Base-by-base conservation (phyloP, 2,888 invertebrate species). In the Drosophila ezoana region DNA sequence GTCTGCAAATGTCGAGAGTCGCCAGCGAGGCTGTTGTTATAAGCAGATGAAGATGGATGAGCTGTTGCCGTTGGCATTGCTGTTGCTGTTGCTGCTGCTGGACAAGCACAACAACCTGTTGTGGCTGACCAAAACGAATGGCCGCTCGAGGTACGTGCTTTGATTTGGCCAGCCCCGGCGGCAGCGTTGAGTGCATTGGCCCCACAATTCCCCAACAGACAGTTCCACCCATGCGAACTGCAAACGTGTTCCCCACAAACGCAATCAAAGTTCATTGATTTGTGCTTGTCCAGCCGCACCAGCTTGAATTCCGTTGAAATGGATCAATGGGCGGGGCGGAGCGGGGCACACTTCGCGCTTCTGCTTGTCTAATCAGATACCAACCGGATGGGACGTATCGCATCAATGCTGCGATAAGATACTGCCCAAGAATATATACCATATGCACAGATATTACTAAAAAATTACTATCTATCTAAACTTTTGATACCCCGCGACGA, bases 1-100 rank as follows among this genome's bases (percentile, higher is more conserved):
- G 78, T 64, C 74, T 83, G 72, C 81, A 89, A 85, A 84, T 85
- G 87, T 72, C 71, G 53, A 79, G 69, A 79, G 44, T 74, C 62
- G 71, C 61, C 64, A 68, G 53, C 40, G 72, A 56, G 64, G 38
- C 79, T 35, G 63, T 76, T 54, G 79, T 85, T 82, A 77, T 83
- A 87, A 79, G 60, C 66, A 65, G 68, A 57, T 56, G 75, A 62
- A 48, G 65, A 60, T 52, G 78, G 64, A 71, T 79, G 68, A 53
- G 82, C 48, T 67, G 48, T 48, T 33, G 33, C 2, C 32, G 18
- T 10, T 33, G 41, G 4, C 9, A 1, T 40, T 40, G 40, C 20
- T 16, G 2, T 48, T 23, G 23, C 16, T 38, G 38, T 20, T 33
- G 33, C 10, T 49, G 63, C 64, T 45, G 44, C 33, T 63, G 57